These are phyloP conservation scores for Octodon degus DNA, from an alignment of 2,113 vertebrate species.

Conservation along the genomic window DNA sequence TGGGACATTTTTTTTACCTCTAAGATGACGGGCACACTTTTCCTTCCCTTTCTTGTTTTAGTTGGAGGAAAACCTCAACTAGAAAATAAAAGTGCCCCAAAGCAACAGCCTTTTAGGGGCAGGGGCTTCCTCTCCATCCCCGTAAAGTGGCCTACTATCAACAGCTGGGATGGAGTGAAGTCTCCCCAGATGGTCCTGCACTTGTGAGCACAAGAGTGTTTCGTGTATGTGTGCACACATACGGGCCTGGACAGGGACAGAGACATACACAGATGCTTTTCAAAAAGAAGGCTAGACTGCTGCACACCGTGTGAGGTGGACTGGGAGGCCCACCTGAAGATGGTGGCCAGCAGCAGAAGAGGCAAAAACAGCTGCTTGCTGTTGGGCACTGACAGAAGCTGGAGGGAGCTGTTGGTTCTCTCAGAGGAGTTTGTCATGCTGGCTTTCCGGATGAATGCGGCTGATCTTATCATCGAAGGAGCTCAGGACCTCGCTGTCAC, in stretches of 20 bases:
- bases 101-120: background rate
- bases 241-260: fast-evolving
- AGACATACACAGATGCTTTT: background rate
- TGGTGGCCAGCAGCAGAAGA: too few relatives aligned
- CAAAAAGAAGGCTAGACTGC: background rate
- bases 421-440: too few relatives aligned
- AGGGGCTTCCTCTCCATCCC: background rate
- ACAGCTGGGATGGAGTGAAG: background rate
- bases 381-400: too few relatives aligned
- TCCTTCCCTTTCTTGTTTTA: conserved; percentile 39
- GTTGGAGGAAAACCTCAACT: conserved; percentile 12
- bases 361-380: too few relatives aligned
- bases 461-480: too few relatives aligned
- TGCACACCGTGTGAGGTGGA: too few relatives aligned
- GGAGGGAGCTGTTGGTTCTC: too few relatives aligned
- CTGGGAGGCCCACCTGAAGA: too few relatives aligned
- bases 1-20: conserved; percentile 1
- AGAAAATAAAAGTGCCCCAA: conserved; percentile 39
- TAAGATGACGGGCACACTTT: background rate
- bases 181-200: background rate
- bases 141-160: background rate
- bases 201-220: background rate
- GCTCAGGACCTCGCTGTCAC: too few relatives aligned
- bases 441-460: too few relatives aligned
- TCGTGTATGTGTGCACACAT: background rate